phyloP scores from a whole-genome alignment of 2,113 vertebrate genomes.

The Saccopteryx bilineata region DNA sequence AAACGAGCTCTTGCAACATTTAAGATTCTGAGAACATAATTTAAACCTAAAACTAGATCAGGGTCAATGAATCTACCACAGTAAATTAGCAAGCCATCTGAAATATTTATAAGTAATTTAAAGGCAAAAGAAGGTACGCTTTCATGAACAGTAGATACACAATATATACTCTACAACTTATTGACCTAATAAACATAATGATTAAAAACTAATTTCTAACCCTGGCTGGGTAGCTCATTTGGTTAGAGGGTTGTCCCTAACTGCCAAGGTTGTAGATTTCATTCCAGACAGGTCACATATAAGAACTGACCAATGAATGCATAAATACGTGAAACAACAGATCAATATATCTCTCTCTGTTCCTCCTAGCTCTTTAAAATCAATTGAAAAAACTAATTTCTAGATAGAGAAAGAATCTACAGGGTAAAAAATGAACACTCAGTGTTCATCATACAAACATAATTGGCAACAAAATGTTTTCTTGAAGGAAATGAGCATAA shows the following conservation, averaged over 20 bases:
- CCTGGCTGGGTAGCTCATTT: too few species aligned
- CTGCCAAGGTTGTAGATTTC: too few species aligned
- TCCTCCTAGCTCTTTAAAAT: too few species aligned
- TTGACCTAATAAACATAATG: not conserved
- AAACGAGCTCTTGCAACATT: not conserved
- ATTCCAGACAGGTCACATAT: too few species aligned
- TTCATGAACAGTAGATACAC: not conserved
- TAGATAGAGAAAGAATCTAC: not conserved
- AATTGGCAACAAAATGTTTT: constrained; percentile 41
- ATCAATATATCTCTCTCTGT: too few species aligned
- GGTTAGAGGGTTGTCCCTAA: too few species aligned
- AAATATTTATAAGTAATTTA: constrained; percentile 54
- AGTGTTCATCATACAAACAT: not conserved
- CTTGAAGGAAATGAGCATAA: constrained; percentile 39
- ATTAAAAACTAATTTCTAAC: constrained; percentile 7
- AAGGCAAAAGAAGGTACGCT: constrained; percentile 3
- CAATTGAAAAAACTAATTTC: constrained; percentile 28
- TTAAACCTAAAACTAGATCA: constrained; percentile 32
- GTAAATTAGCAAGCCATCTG: constrained; percentile 28
- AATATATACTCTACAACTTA: constrained; percentile 43
- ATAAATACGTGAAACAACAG: too few species aligned
- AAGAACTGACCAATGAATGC: too few species aligned
- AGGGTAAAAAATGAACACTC: not conserved
- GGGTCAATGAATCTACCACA: not conserved
- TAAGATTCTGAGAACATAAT: not conserved